A percentile compares a stretch with the other conserved stretches of the same genome.
These are phyloP conservation scores for Ceuthmochares aereus DNA, from an alignment of 2,113 vertebrate species.

Conservation along the genomic window DNA sequence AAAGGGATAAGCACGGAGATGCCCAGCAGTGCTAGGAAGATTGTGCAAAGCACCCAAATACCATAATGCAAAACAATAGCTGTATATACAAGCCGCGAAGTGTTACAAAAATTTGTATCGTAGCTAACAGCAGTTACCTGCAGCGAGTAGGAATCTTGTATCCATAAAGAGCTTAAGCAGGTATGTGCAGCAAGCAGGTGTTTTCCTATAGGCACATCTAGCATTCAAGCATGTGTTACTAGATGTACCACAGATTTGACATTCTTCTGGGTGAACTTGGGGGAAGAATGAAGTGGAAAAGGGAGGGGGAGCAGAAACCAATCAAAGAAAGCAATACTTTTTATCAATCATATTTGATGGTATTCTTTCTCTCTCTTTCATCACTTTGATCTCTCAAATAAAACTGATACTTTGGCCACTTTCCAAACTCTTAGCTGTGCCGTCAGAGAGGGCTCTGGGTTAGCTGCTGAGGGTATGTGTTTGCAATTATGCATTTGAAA, in stretches of 20 bases:
- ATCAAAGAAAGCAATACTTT: slow-evolving; percentile 71
- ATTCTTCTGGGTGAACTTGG: slow-evolving; percentile 32
- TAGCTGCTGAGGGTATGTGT: slow-evolving; percentile 75
- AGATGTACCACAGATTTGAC: slow-evolving; percentile 63
- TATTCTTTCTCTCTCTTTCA: slow-evolving; percentile 68
- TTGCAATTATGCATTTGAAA: slow-evolving; percentile 76
- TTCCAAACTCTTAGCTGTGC: slow-evolving; percentile 66
- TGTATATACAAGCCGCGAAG: neutral
- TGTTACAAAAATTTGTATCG: neutral
- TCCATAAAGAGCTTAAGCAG: slow-evolving; percentile 22
- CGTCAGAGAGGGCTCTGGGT: slow-evolving; percentile 68
- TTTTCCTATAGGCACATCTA: slow-evolving; percentile 68
- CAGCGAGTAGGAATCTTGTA: neutral
- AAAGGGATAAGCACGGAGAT: rapidly evolving
- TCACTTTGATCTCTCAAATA: slow-evolving; percentile 75
- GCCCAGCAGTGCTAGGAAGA: neutral
- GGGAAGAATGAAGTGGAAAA: slow-evolving; percentile 62
- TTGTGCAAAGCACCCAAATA: neutral
- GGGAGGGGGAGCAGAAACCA: slow-evolving; percentile 63
- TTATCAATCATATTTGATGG: slow-evolving; percentile 77
- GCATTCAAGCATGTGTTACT: slow-evolving; percentile 59
- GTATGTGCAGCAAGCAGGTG: slow-evolving; percentile 66
- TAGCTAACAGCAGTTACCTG: slow-evolving; percentile 12
- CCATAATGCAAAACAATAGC: rapidly evolving
- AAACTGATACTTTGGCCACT: slow-evolving; percentile 74